A percentile compares a stretch with the other conserved stretches of the same genome.
Conservation (phyloP, 1,140 invertebrate species). For the Drosophila baimaii region DNA sequence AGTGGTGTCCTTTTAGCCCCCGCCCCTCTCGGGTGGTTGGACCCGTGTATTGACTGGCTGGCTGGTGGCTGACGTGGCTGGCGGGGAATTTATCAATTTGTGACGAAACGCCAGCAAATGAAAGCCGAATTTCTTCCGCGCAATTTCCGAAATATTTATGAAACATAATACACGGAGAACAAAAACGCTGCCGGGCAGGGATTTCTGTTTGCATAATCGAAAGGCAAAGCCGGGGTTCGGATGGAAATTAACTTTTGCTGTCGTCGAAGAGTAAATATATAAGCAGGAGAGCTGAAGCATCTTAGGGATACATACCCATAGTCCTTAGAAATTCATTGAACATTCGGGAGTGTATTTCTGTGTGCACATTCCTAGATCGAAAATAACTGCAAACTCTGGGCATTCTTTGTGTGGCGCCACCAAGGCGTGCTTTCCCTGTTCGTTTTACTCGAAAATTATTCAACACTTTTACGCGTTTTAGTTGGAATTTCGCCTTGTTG, state of each 20-base stretch:
- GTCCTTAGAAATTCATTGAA: background rate
- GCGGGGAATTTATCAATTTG: constrained; percentile 50
- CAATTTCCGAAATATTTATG: constrained; percentile 37
- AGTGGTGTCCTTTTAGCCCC: constrained; percentile 16
- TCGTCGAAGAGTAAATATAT: background rate
- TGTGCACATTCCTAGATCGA: background rate
- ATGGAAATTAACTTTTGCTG: constrained; percentile 5
- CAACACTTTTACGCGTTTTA: constrained; percentile 6
- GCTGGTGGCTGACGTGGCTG: constrained; percentile 47
- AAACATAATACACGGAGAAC: constrained; percentile 11
- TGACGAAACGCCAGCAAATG: constrained; percentile 45
- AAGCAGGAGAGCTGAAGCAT: background rate
- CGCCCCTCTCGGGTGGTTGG: background rate
- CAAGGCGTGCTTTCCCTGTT: background rate
- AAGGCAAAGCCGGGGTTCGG: background rate
- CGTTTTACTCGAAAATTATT: constrained; percentile 4
- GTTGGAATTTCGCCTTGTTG: constrained; percentile 1
- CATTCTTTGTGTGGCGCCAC: background rate
- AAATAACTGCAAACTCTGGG: background rate
- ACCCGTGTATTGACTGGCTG: constrained; percentile 34
- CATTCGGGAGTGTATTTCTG: background rate
- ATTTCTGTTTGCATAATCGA: constrained; percentile 14
- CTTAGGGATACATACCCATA: background rate
- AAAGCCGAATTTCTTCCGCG: constrained; percentile 20
- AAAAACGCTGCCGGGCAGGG: constrained; percentile 1